Evolutionary conservation across 2,113 vertebrate genomes (phyloP), one percentile per base, ranked within the genome.

Genomic region (Hypomesus transpacificus): DNA sequence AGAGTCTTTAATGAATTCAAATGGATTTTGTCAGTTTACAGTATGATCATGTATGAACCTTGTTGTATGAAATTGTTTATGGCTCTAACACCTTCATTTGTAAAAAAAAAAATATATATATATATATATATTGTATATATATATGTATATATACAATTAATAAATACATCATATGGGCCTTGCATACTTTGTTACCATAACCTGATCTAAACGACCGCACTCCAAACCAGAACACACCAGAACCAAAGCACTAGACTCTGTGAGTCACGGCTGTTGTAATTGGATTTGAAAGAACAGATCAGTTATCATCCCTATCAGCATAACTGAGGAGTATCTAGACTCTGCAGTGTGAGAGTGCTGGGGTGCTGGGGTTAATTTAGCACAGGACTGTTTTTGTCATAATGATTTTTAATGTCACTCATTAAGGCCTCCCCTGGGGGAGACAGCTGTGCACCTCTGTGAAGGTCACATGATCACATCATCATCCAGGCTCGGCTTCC

Each of bases 331-430:
- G 14, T 26, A 28, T 62, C 17, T 16, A 22, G 61, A 34, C 57
- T 57, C 76, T 59, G 62, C 72, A 77, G 24, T 57, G 69, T 68
- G 71, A 53, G 65, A 53, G 70, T 75, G 74, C 62, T 56, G 66
- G 52, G 67, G 80, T 73, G 69, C n/a, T 46, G 59, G 39, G 69
- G 80, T 77, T 87, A 21, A 86, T 89, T 88, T 85, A 66, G 76
- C 81, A 64, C 82, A 75, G 78, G 76, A 66, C 78, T 77, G 75
- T 84, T 84, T 83, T 82, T 67, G 83, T 83, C 69, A 82, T 89
- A 85, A 91, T 92, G 82, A 88, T 89, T 89, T 88, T 82, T 83
- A 87, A 90, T 83, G 75, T 85, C 78, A 79, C 70, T 89, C 84
- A 90, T 90, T 90, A 88, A 46, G 70, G 65, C 50, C 14, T 85